Percentiles rank a stretch among this genome's conserved stretches.
Conservation (phyloP, 2,888 invertebrate genomes). For the Drosophila cracens region DNA sequence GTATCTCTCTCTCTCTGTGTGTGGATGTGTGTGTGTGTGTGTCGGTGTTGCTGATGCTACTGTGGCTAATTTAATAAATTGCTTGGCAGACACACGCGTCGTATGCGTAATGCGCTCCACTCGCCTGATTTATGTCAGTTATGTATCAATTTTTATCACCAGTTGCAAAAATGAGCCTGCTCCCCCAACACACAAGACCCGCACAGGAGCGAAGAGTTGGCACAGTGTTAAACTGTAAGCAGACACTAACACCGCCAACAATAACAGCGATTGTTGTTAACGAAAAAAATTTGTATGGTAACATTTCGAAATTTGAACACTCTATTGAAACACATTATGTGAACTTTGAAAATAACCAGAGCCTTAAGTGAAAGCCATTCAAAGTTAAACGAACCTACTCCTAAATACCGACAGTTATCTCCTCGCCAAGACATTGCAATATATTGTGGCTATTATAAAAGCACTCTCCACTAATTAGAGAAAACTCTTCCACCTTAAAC, state of each 20-base stretch:
- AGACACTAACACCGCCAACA: conserved; percentile 57
- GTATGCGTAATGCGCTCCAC: conserved; percentile 67
- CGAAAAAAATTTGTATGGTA: neutral
- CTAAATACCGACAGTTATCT: neutral
- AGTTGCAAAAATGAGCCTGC: conserved; percentile 71
- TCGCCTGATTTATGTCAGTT: conserved; percentile 83
- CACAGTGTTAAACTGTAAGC: conserved; percentile 79
- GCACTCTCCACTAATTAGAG: neutral
- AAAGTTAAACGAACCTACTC: neutral
- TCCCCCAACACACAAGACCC: neutral
- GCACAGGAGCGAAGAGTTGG: conserved; percentile 22
- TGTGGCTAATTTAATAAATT: conserved; percentile 82
- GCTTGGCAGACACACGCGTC: conserved; percentile 59
- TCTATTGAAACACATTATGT: neutral
- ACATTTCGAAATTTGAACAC: conserved; percentile 1
- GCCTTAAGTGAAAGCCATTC: neutral
- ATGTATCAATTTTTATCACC: conserved; percentile 84
- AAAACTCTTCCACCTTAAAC: neutral
- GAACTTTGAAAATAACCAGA: neutral
- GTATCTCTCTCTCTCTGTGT: neutral
- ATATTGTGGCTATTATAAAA: neutral
- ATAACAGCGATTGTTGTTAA: conserved; percentile 7
- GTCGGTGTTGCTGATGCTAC: conserved; percentile 62
- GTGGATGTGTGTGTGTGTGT: conserved; percentile 5
- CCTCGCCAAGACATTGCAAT: neutral